Evolutionary conservation across 1,140 invertebrate species (phyloP).

Genomic region (Drosophila eugracilis): DNA sequence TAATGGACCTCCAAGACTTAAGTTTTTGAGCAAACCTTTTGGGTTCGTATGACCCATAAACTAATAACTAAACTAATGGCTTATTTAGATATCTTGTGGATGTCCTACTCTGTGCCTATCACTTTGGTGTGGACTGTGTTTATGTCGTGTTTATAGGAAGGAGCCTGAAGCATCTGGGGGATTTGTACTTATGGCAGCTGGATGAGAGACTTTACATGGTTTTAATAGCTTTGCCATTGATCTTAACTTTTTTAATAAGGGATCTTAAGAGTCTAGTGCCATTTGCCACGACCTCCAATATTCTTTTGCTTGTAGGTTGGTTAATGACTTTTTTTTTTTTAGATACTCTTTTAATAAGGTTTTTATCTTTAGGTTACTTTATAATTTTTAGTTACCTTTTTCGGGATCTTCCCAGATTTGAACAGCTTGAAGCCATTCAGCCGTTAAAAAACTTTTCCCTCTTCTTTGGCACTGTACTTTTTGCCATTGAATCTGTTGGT

Average conservation of each 20-base stretch:
- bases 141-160: slow-evolving; percentile 64
- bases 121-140: slow-evolving; percentile 61
- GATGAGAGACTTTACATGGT: slow-evolving; percentile 63
- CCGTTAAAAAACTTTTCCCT: slow-evolving; percentile 18
- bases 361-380: slow-evolving; percentile 11
- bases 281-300: slow-evolving; percentile 42
- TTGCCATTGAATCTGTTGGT: slow-evolving; percentile 54
- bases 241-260: slow-evolving; percentile 44
- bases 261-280: slow-evolving; percentile 44
- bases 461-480: slow-evolving; percentile 56
- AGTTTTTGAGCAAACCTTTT: slow-evolving; percentile 28
- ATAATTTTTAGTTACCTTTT: slow-evolving; percentile 35
- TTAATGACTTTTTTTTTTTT: neutral
- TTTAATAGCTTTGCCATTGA: slow-evolving; percentile 40
- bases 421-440: slow-evolving; percentile 30
- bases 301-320: slow-evolving; percentile 31
- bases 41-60: slow-evolving; percentile 34
- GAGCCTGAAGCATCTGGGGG: slow-evolving; percentile 43
- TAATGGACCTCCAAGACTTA: slow-evolving; percentile 33
- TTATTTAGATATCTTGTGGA: slow-evolving; percentile 51
- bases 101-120: slow-evolving; percentile 40
- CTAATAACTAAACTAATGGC: no score
- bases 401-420: slow-evolving; percentile 31
- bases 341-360: neutral
- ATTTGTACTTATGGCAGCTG: slow-evolving; percentile 38